Evolutionary conservation across 1,140 invertebrate species (phyloP).

Genomic region (Philaenus spumarius): DNA sequence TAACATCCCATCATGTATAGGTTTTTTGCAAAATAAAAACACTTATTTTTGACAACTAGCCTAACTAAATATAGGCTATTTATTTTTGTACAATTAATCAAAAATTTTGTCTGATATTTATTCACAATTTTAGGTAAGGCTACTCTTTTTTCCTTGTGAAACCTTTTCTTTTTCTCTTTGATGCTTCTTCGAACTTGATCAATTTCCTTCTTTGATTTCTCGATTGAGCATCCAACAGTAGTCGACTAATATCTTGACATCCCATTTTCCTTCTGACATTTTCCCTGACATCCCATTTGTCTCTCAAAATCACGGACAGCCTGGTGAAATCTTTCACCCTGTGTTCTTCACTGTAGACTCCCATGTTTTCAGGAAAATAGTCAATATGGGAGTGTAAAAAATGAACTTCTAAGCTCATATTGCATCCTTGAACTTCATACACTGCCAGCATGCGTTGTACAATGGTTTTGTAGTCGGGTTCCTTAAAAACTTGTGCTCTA

Average conservation of each 20-base stretch:
- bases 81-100: no score
- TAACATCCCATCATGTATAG: no score
- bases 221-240: slow-evolving; percentile 15
- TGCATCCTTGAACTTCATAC: background rate
- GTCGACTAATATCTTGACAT: background rate
- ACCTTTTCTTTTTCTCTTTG: slow-evolving; percentile 16
- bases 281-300: no score
- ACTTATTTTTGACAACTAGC: no score
- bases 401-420: slow-evolving; percentile 20
- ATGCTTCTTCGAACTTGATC: slow-evolving; percentile 14
- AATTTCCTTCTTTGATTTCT: slow-evolving; percentile 14
- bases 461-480: no score
- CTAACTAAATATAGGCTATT: no score
- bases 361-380: slow-evolving; percentile 22
- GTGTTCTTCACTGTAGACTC: slow-evolving; percentile 22
- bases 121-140: background rate
- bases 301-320: slow-evolving; percentile 15
- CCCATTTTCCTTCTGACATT: background rate
- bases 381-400: slow-evolving; percentile 19
- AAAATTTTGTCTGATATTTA: background rate
- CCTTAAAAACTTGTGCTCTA: no score
- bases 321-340: slow-evolving; percentile 18
- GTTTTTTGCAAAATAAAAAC: no score
- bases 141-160: background rate
- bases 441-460: background rate